These are phyloP conservation scores for Drosophila prostipennis DNA, from an alignment of 2,888 invertebrate genomes.

Conservation along the genomic window DNA sequence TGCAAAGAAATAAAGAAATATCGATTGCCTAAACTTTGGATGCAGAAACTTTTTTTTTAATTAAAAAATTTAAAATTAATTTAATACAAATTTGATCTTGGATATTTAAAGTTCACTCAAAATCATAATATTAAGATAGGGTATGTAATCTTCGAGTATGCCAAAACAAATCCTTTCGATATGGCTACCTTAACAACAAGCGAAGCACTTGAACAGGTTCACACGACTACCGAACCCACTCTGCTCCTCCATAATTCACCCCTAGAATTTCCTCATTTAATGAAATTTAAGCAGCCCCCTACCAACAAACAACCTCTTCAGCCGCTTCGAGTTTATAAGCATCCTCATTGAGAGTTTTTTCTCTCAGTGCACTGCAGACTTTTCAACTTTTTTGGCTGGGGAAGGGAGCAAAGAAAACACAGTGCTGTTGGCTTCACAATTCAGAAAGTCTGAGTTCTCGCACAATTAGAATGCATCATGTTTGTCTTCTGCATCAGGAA, in stretches of 20 bases:
- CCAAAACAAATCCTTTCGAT: conserved; percentile 8
- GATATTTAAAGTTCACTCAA: no score
- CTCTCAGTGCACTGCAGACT: conserved; percentile 53
- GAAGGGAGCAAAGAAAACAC: conserved; percentile 3
- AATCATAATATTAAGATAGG: conserved; percentile 2
- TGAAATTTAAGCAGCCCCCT: conserved; percentile 58
- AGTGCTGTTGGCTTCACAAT: conserved; percentile 53
- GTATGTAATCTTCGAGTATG: conserved; percentile 24
- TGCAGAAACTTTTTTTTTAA: no score
- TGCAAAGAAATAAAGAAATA: neutral
- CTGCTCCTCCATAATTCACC: conserved; percentile 18
- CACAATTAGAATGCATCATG: conserved; percentile 37
- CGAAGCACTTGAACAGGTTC: conserved; percentile 60
- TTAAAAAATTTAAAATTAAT: no score
- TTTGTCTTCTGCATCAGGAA: conserved; percentile 14
- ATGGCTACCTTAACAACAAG: conserved; percentile 44
- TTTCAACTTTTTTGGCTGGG: conserved; percentile 22
- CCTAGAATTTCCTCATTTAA: conserved; percentile 57
- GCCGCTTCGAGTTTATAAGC: conserved; percentile 5
- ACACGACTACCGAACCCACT: conserved; percentile 25
- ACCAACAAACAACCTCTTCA: neutral
- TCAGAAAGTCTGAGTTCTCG: conserved; percentile 30
- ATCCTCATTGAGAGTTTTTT: conserved; percentile 37
- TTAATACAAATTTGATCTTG: no score
- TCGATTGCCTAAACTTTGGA: neutral